These are phyloP conservation scores for Melanotaenia nigrans DNA, from an alignment of 2,797 vertebrate species.

Conservation along the genomic window DNA sequence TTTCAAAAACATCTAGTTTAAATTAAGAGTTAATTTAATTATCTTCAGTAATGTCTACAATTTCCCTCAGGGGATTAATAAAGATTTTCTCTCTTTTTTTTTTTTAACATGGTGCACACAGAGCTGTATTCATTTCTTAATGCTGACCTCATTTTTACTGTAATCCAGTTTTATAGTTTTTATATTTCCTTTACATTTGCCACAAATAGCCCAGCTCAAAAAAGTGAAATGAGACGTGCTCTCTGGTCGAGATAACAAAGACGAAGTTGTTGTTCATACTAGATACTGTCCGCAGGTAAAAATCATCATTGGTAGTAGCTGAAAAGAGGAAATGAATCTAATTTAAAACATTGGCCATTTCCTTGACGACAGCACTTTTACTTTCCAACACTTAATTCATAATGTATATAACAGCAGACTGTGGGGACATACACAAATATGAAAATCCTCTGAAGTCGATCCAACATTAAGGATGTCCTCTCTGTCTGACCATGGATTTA, in stretches of 20 bases:
- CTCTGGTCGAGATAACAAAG: constrained; percentile 13
- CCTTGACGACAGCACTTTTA: neutral
- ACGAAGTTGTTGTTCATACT: constrained; percentile 20
- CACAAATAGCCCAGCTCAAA: neutral
- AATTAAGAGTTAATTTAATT: neutral
- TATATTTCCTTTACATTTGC: neutral
- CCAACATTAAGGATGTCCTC: neutral
- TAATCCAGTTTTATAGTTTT: constrained; percentile 30
- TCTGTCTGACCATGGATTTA: neutral
- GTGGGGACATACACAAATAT: neutral
- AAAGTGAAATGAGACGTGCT: neutral
- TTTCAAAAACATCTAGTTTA: neutral
- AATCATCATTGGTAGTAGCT: constrained; percentile 24
- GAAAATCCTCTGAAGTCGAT: neutral
- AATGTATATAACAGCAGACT: neutral
- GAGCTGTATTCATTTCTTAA: constrained; percentile 17
- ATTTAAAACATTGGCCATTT: neutral
- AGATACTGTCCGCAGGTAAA: constrained; percentile 17
- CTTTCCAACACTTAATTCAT: neutral
- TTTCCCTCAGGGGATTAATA: neutral
- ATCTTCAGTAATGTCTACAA: neutral
- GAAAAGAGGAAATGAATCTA: neutral
- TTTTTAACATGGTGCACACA: neutral
- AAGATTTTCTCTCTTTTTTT: neutral
- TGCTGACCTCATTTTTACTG: constrained; percentile 29